Percentiles rank a stretch among this genome's conserved stretches.
phyloP scores from a whole-genome alignment of 2,113 vertebrate species.

The Hiodon tergisus region DNA sequence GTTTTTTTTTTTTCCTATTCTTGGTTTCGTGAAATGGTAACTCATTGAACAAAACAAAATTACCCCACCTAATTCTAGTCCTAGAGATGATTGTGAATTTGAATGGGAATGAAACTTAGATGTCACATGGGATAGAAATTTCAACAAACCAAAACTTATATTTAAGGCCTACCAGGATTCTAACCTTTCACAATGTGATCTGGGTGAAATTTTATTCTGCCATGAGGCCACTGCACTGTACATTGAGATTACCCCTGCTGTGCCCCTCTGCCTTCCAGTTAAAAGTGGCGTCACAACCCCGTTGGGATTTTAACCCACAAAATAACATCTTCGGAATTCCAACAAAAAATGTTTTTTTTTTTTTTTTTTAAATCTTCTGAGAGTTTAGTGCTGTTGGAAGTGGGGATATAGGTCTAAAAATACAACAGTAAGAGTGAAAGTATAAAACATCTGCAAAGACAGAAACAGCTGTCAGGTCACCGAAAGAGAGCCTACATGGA shows the following conservation, averaged over 20 bases:
- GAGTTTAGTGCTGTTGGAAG: conserved; percentile 29
- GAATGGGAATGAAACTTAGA: conserved; percentile 41
- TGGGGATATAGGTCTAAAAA: conserved; percentile 35
- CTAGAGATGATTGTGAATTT: conserved; percentile 6
- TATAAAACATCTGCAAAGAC: conserved; percentile 37
- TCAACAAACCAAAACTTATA: conserved; percentile 22
- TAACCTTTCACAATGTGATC: conserved; percentile 29
- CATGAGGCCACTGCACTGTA: conserved; percentile 23
- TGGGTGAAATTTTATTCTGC: conserved; percentile 28
- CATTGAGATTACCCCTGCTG: conserved; percentile 22
- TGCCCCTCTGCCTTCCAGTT: conserved; percentile 11
- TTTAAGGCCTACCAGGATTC: conserved; percentile 14
- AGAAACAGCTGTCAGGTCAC: conserved; percentile 41
- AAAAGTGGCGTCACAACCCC: neutral
- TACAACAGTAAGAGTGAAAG: conserved; percentile 39
- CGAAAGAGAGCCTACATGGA: conserved; percentile 10
- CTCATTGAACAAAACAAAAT: no score
- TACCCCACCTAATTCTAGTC: conserved; percentile 17
- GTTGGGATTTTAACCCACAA: conserved; percentile 8
- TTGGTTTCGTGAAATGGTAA: neutral
- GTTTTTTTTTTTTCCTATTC: no score
- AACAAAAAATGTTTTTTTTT: no score
- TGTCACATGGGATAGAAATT: conserved; percentile 29
- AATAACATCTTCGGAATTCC: no score
- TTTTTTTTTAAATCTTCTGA: no score